Conservation (phyloP, 2,113 vertebrate genomes). For the Dipodomys ordii region DNA sequence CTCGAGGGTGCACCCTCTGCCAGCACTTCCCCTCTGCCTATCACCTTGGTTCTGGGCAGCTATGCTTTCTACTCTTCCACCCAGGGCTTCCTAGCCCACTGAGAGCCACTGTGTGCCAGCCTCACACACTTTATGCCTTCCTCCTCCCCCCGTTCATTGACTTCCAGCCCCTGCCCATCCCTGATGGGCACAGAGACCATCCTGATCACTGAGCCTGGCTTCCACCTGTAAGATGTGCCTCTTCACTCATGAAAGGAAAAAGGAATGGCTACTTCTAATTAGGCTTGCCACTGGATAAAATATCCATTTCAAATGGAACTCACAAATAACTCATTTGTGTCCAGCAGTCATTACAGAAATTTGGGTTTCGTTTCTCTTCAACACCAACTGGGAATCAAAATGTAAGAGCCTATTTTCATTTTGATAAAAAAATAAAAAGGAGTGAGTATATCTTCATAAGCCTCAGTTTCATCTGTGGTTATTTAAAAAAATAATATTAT, state of each 20-base stretch:
- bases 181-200: accelerated
- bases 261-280: not conserved
- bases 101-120: not conserved
- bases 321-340: slow-evolving; percentile 20
- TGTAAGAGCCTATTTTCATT: slow-evolving; percentile 69
- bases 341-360: slow-evolving; percentile 26
- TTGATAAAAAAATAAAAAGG: slow-evolving; percentile 58
- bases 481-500: slow-evolving; percentile 67
- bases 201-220: not conserved
- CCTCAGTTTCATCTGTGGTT: slow-evolving; percentile 23
- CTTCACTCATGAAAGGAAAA: not conserved
- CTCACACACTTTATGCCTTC: not conserved
- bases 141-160: not conserved
- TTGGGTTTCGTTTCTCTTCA: slow-evolving; percentile 52
- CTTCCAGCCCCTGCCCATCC: not conserved
- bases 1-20: not conserved
- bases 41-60: not conserved
- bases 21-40: not conserved
- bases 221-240: not conserved
- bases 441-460: slow-evolving; percentile 62
- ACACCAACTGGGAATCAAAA: slow-evolving; percentile 60
- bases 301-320: not conserved
- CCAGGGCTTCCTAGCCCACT: not conserved
- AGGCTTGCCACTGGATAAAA: not conserved
- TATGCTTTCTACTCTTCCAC: not conserved